Conservation (phyloP, 2,113 vertebrate species). For the Psittacara wagleri region DNA sequence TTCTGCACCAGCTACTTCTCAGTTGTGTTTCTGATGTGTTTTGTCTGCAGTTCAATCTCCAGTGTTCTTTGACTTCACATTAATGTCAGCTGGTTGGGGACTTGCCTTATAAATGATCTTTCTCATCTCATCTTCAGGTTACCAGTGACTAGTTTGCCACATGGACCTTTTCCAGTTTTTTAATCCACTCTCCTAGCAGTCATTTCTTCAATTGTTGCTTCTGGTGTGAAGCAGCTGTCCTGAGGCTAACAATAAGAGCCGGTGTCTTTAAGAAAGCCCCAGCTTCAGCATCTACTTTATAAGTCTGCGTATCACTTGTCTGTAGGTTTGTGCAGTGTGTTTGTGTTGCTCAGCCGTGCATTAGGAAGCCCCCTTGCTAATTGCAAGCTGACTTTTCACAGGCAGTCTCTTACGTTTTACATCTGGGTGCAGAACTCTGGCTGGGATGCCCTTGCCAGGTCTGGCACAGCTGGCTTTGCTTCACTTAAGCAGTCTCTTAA, state of each 20-base stretch:
- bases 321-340: background rate
- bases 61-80: background rate
- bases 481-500: slow-evolving; percentile 24
- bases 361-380: background rate
- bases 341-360: background rate
- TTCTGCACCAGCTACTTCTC: background rate
- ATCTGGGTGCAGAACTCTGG: background rate
- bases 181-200: background rate
- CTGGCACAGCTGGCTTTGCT: slow-evolving; percentile 20
- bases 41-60: background rate
- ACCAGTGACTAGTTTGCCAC: background rate
- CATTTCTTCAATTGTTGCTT: background rate
- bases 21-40: background rate
- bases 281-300: background rate
- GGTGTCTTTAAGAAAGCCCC: background rate
- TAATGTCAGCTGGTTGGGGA: background rate
- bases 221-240: background rate
- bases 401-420: background rate
- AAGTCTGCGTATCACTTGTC: background rate
- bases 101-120: background rate
- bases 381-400: slow-evolving; percentile 26
- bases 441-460: slow-evolving; percentile 9
- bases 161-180: background rate
- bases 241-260: background rate
- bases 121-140: background rate